phyloP scores from a whole-genome alignment of 37 sponge, comb jelly and placozoan genomes.

The Eunapius fragilis region DNA sequence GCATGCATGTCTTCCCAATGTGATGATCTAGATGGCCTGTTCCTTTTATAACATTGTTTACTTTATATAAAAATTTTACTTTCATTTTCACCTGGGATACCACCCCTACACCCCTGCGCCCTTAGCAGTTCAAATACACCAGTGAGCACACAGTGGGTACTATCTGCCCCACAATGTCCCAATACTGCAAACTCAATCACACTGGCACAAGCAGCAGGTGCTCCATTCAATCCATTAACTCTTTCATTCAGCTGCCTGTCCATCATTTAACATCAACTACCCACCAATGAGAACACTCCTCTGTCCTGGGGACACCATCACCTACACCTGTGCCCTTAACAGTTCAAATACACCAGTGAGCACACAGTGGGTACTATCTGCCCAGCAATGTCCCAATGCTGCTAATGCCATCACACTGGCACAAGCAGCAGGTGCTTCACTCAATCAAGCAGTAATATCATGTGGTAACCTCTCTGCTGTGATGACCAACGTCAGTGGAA shows the following conservation, averaged over 20 bases:
- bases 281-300: background rate
- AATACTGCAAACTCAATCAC: no score
- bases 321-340: background rate
- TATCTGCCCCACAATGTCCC: no score
- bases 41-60: no score
- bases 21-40: no score
- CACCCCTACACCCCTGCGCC: background rate
- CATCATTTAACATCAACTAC: background rate
- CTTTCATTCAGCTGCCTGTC: background rate
- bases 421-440: background rate
- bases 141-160: background rate
- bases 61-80: no score
- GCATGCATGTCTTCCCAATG: no score
- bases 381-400: background rate
- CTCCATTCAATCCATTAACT: no score
- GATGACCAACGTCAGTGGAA: background rate
- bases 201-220: no score
- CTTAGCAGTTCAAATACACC: background rate
- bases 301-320: background rate
- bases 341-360: background rate
- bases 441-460: background rate
- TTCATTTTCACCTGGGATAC: no score
- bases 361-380: background rate
- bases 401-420: background rate
- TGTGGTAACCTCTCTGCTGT: background rate